Conservation (phyloP, 2,797 vertebrate genomes). For the Hydrocynus forskahlii region DNA sequence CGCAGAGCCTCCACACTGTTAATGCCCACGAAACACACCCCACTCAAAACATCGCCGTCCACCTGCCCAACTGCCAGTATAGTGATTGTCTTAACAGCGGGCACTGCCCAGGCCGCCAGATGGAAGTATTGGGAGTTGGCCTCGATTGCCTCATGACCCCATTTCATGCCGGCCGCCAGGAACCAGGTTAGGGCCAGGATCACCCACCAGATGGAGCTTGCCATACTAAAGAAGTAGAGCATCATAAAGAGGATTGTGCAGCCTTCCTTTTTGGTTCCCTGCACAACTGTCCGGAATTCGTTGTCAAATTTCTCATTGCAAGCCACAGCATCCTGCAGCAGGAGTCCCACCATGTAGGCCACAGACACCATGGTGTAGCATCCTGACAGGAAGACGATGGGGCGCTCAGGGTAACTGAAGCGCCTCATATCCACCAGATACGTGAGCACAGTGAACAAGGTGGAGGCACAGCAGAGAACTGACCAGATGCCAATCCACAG, state of each 20-base stretch:
- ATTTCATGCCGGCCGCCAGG: constrained; percentile 87
- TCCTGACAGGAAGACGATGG: constrained; percentile 95
- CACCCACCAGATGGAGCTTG: constrained; percentile 90
- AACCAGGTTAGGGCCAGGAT: constrained; percentile 89
- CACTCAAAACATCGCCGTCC: constrained; percentile 85
- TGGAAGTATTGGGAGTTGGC: constrained; percentile 90
- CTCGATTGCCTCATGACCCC: constrained; percentile 90
- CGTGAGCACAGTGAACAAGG: constrained; percentile 92
- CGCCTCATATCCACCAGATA: constrained; percentile 97
- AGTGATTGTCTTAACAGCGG: constrained; percentile 86
- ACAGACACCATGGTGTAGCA: constrained; percentile 94
- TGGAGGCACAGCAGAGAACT: constrained; percentile 91
- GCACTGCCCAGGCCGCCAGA: constrained; percentile 88
- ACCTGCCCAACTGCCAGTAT: constrained; percentile 88
- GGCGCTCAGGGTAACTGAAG: constrained; percentile 94
- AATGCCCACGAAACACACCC: constrained; percentile 86
- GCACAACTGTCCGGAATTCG: constrained; percentile 91
- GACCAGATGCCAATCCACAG: constrained; percentile 98
- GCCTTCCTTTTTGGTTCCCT: constrained; percentile 97
- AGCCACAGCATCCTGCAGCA: constrained; percentile 91
- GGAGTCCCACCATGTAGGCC: constrained; percentile 91
- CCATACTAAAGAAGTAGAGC: constrained; percentile 90
- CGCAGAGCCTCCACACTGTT: constrained; percentile 81
- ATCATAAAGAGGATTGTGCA: constrained; percentile 89
- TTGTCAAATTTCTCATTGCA: constrained; percentile 94